Evolutionary conservation across 2,888 invertebrate species (phyloP).

Genomic region (Masnerella sp.): DNA sequence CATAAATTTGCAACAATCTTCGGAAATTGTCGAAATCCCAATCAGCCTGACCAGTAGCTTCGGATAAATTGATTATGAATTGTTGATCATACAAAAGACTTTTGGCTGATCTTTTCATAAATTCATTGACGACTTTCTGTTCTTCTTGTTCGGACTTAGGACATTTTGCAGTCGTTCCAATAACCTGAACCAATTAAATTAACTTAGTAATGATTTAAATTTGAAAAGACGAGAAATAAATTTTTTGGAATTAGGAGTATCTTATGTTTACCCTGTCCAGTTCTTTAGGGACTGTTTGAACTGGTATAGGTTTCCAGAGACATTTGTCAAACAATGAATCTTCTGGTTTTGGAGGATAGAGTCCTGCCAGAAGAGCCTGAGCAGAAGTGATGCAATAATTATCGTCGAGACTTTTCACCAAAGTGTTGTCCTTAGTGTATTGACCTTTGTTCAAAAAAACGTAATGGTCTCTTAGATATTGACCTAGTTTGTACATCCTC

Average conservation of each 20-base stretch:
- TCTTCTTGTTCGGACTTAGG: too few species aligned
- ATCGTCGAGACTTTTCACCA: conserved; percentile 85
- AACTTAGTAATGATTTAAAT: too few species aligned
- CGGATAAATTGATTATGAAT: too few species aligned
- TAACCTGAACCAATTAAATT: too few species aligned
- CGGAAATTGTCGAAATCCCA: neutral
- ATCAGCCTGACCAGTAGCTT: neutral
- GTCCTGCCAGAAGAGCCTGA: conserved; percentile 87
- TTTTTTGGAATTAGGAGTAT: too few species aligned
- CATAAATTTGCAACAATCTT: conserved; percentile 1
- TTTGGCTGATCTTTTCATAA: too few species aligned
- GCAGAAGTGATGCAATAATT: conserved; percentile 93
- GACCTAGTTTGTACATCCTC: conserved; percentile 87
- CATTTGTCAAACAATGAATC: conserved; percentile 80
- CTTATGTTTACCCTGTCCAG: conserved; percentile 83
- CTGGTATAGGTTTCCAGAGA: conserved; percentile 92
- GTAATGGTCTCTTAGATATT: conserved; percentile 85
- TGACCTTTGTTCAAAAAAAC: conserved; percentile 81
- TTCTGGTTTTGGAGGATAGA: conserved; percentile 83
- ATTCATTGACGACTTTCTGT: too few species aligned
- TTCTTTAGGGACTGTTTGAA: conserved; percentile 85
- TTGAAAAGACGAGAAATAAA: too few species aligned
- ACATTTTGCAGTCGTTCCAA: conserved; percentile 7
- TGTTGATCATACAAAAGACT: too few species aligned
- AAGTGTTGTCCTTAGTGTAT: conserved; percentile 60